Evolutionary conservation across 2,888 invertebrate species (phyloP), one percentile per base, ranked within the genome.

Genomic region (Pantelozetes paolii): DNA sequence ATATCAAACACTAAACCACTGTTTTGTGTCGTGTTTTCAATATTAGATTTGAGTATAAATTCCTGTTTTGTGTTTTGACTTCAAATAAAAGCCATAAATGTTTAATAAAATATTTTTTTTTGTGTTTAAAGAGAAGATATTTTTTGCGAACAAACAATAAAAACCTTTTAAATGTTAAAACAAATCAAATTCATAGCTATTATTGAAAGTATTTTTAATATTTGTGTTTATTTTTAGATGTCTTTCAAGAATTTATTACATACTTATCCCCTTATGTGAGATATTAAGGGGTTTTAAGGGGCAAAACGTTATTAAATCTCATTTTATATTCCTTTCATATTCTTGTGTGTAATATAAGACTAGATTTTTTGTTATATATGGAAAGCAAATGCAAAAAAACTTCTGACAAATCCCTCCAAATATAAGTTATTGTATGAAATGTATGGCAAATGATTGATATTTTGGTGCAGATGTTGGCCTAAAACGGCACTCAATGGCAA

Each of bases 361-460:
- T 45, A 15, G 2, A 45, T 45, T 45, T 45, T 15, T 45, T 45
- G 36, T 36, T 36, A 36, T 36, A 45, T 45, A 45, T 45, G 45
- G 15, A 15, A 45, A 45, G 15, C 45, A 45, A 45, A 45, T 45
- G 36, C 36, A 11, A 45, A 36, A 36, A 36, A 45, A 45, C 45
- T 45, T 54, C 9, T 54, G 54, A 54, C 54, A 54, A 54, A 54
- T 54, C 26, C 26, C 54, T 20, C 20, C 50, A n/a, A 23, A 54
- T 26, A 50, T 50, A 45, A 45, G 45, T 45, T 45, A 54, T 54
- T 54, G 54, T 54, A 54, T 54, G 26, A 20, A 15, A 26, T 45
- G 11, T 54, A 54, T 54, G 54, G 54, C n/a, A 54, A 54, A 54
- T 54, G 54, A 54, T 54, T 54, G 54, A 54, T 54, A 54, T 54